A percentile compares a stretch with the other conserved stretches of the same genome.
Conservation (phyloP, 2,113 vertebrate species). For the Stegostoma tigrinum region DNA sequence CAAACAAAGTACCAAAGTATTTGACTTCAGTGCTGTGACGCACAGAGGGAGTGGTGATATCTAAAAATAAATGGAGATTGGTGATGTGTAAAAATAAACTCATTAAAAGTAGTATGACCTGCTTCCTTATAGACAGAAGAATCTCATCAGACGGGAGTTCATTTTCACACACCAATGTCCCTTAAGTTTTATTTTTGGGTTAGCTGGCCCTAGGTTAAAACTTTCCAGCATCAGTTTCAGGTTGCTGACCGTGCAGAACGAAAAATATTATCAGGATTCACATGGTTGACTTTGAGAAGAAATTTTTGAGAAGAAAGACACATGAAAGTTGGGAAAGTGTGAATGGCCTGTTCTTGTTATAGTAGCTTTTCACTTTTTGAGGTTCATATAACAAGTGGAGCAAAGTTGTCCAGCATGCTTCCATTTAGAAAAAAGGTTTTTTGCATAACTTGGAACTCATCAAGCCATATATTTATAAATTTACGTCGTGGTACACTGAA, state of each 20-base stretch:
- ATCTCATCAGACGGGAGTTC: not conserved
- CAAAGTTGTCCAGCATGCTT: not conserved
- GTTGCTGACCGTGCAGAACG: not conserved
- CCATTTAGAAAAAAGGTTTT: not conserved
- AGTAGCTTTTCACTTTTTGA: not conserved
- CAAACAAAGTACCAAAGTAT: not conserved
- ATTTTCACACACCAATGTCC: not conserved
- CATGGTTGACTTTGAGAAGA: not conserved
- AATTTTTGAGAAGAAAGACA: not conserved
- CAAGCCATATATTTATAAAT: too few species aligned
- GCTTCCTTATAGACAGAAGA: not conserved
- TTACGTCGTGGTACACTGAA: not conserved
- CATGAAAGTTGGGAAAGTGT: not conserved
- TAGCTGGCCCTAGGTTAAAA: not conserved
- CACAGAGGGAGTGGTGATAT: not conserved
- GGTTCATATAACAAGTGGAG: not conserved
- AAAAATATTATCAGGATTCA: too few species aligned
- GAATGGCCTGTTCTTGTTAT: not conserved
- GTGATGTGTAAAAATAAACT: conserved; percentile 15
- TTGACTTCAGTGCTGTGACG: not conserved
- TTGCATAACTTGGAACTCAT: not conserved
- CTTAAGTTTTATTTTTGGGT: conserved; percentile 14
- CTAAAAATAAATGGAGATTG: conserved; percentile 14
- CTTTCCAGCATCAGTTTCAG: not conserved
- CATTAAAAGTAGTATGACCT: not conserved